Percentiles rank a stretch among this genome's conserved stretches.
Evolutionary conservation across 2,888 invertebrate genomes (phyloP).

Genomic region (Plagodis dolabraria): DNA sequence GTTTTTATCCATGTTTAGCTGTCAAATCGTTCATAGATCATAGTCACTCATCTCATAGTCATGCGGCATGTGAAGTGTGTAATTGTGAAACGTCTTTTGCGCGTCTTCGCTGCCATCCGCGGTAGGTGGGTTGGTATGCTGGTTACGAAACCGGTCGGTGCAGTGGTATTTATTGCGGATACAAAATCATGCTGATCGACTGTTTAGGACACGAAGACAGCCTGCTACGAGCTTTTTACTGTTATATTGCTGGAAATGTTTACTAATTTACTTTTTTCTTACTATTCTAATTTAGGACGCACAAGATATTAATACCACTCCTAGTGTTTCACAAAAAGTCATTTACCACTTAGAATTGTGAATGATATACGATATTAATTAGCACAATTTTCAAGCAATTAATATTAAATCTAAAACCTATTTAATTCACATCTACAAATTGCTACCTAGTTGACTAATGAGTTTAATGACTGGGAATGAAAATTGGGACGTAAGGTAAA

Average conservation of each 20-base stretch:
- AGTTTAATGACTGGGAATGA: not conserved
- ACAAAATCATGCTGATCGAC: constrained; percentile 35
- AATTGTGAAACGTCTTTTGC: constrained; percentile 51
- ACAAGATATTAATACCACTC: no score
- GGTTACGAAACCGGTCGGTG: constrained; percentile 42
- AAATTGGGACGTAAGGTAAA: no score
- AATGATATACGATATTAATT: no score
- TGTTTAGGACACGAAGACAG: constrained; percentile 33
- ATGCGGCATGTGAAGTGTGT: constrained; percentile 24
- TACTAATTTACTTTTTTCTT: constrained; percentile 5
- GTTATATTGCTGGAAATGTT: constrained; percentile 14
- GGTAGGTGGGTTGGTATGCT: constrained; percentile 43
- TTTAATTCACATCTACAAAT: not conserved
- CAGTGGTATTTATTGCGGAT: constrained; percentile 42
- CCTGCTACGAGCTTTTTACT: constrained; percentile 21
- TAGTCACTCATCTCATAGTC: not conserved
- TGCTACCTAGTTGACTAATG: not conserved
- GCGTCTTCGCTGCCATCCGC: constrained; percentile 41
- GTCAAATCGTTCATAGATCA: constrained; percentile 22
- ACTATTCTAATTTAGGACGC: no score
- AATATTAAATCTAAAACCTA: not conserved
- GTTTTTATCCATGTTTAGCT: constrained; percentile 1
- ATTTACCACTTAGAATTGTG: no score
- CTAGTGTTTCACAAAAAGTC: no score
- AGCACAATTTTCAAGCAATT: not conserved